phyloP scores from a whole-genome alignment of 2,113 vertebrate species.

The human (Homo sapiens) region GRCh38 chr12:72172501-72173000 shows the following conservation, averaged over 20 bases:
- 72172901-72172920: constrained; percentile 8
- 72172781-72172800: not conserved
- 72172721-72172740: not conserved
- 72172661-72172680: not conserved
- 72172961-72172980: not conserved
- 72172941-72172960: not conserved
- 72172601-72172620: not conserved
- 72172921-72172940: not conserved
- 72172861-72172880: not conserved
- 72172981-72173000: not conserved
- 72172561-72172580: not conserved
- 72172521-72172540: not conserved
- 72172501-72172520: not conserved
- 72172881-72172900: not conserved
- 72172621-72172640: not conserved
- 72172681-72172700: not conserved
- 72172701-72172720: not conserved
- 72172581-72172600: not conserved
- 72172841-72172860: not conserved
- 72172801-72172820: not conserved
- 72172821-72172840: not conserved
- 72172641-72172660: not conserved
- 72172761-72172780: not conserved
- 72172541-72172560: not conserved
- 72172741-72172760: not conserved